Conservation (phyloP, 1,140 invertebrate species). For the Bursaphelenchus mucronatus region DNA sequence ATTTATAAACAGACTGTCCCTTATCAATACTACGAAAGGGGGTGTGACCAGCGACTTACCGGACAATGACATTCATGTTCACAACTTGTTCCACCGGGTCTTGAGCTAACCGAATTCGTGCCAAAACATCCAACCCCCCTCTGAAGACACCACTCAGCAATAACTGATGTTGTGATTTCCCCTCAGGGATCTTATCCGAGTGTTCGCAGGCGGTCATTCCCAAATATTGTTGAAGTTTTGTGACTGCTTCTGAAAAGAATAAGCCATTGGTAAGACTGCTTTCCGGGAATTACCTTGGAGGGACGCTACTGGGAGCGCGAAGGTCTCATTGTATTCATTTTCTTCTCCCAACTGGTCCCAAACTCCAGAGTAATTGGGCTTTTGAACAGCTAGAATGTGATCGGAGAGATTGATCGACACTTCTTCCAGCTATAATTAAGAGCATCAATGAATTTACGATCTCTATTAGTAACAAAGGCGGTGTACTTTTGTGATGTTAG, state of each 20-base stretch:
- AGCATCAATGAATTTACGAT: constrained; percentile 4
- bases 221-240: constrained; percentile 78
- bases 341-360: constrained; percentile 74
- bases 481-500: constrained; percentile 3
- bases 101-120: constrained; percentile 75
- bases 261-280: constrained; percentile 22
- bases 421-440: constrained; percentile 74
- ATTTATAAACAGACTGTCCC: background rate
- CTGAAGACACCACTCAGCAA: constrained; percentile 78
- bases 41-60: constrained; percentile 20
- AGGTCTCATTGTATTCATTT: constrained; percentile 81
- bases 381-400: constrained; percentile 79
- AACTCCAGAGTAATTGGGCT: constrained; percentile 68
- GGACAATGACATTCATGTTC: constrained; percentile 69
- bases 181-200: constrained; percentile 77
- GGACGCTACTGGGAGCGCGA: constrained; percentile 69
- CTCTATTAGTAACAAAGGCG: constrained; percentile 5
- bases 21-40: background rate
- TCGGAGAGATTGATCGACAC: constrained; percentile 82
- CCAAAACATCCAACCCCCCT: constrained; percentile 81
- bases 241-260: constrained; percentile 71
- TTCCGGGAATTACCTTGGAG: constrained; percentile 19
- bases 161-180: constrained; percentile 75
- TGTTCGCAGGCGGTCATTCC: constrained; percentile 81
- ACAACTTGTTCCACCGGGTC: constrained; percentile 66